Evolutionary conservation across 2,888 invertebrate genomes (phyloP).

Genomic region (Gortyna flavago): DNA sequence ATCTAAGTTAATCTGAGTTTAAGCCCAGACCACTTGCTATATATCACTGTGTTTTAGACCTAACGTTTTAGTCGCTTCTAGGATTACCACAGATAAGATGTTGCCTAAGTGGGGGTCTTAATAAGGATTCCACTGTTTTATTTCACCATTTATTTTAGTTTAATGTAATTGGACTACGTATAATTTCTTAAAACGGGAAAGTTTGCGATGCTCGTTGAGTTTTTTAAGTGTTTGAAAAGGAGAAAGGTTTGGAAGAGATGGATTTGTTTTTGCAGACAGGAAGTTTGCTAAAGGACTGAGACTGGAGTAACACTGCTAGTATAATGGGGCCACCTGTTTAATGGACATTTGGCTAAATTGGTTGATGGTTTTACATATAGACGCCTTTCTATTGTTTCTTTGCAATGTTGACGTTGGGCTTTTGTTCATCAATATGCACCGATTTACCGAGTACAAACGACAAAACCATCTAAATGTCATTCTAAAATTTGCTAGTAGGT

Average conservation of each 20-base stretch:
- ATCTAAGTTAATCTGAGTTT: constrained; percentile 68
- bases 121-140: constrained; percentile 66
- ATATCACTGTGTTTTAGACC: constrained; percentile 70
- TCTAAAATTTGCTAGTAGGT: neutral
- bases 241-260: constrained; percentile 44
- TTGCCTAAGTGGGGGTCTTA: constrained; percentile 68
- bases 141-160: constrained; percentile 62
- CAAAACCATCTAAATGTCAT: neutral
- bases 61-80: constrained; percentile 63
- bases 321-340: constrained; percentile 16
- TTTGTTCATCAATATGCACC: neutral
- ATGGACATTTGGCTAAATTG: constrained; percentile 9
- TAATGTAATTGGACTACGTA: constrained; percentile 65
- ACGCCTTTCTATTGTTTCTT: neutral
- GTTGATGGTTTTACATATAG: neutral
- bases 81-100: constrained; percentile 73
- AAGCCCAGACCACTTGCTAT: constrained; percentile 58
- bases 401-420: neutral
- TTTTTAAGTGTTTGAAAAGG: constrained; percentile 57
- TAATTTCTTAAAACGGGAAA: constrained; percentile 54
- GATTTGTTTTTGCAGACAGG: constrained; percentile 55
- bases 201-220: constrained; percentile 49
- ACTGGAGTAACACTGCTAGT: constrained; percentile 13
- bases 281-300: constrained; percentile 41
- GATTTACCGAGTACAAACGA: neutral